A percentile compares a stretch with the other conserved stretches of the same genome.
phyloP scores from a whole-genome alignment of 1,140 invertebrate species.

The Zaprionus capensis region DNA sequence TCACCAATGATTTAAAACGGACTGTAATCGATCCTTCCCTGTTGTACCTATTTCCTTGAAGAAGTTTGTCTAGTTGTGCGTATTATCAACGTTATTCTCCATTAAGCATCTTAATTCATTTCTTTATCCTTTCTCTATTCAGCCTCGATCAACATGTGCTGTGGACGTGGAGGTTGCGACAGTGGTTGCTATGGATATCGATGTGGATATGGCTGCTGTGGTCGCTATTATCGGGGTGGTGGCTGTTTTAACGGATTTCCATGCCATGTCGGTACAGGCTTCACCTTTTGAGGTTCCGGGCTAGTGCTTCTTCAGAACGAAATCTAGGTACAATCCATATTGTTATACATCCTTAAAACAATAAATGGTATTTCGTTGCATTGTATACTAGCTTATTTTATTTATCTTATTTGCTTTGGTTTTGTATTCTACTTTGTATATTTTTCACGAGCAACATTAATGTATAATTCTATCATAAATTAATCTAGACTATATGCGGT shows the following conservation, averaged over 20 bases:
- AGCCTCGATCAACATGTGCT: conserved; percentile 8
- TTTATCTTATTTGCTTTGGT: too few species aligned
- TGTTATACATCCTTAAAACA: not conserved
- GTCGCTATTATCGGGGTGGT: not conserved
- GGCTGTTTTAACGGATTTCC: not conserved
- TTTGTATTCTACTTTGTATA: too few species aligned
- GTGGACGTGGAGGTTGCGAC: not conserved
- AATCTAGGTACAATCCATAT: conserved; percentile 9
- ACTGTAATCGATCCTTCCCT: not conserved
- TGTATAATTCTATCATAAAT: too few species aligned
- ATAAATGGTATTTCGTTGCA: not conserved
- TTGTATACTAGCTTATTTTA: not conserved
- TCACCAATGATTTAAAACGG: not conserved
- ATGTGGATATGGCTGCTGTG: not conserved
- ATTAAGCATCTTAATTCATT: not conserved
- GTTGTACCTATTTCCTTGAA: conserved; percentile 18
- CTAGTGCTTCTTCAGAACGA: conserved; percentile 7
- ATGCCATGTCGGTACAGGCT: not conserved
- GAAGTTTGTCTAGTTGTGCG: not conserved
- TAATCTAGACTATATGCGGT: too few species aligned
- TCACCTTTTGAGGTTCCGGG: not conserved
- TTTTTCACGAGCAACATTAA: too few species aligned
- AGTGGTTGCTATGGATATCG: not conserved
- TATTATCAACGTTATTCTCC: not conserved
- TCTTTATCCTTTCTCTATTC: not conserved